These are phyloP conservation scores for Adrianichthys oophorus DNA, from an alignment of 2,797 vertebrate species.

Conservation along the genomic window DNA sequence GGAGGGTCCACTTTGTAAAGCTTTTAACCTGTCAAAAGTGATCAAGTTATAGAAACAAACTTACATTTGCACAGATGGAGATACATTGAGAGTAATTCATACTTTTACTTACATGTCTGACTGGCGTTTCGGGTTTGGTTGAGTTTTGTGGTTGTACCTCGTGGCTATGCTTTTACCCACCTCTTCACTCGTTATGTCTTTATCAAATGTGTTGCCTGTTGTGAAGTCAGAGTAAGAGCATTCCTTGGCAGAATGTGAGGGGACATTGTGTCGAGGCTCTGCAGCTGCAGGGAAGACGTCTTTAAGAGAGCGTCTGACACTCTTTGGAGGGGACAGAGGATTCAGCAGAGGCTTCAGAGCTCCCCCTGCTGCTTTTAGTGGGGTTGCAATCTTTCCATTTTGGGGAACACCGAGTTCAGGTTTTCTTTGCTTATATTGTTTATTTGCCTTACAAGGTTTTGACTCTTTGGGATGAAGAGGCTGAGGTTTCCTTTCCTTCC, in stretches of 20 bases:
- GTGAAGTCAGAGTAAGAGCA: neutral
- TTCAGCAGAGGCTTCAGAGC: conserved; percentile 12
- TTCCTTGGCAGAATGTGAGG: conserved; percentile 15
- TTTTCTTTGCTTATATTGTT: conserved; percentile 11
- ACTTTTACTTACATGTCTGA: conserved; percentile 47
- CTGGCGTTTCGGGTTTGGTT: conserved; percentile 8
- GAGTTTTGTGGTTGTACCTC: neutral
- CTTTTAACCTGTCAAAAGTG: conserved; percentile 34
- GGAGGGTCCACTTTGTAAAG: conserved; percentile 67
- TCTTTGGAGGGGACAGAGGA: conserved; percentile 32
- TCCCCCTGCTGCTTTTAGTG: conserved; percentile 17
- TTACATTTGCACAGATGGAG: neutral
- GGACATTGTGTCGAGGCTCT: conserved; percentile 3
- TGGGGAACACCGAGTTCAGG: conserved; percentile 12
- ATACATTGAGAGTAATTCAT: neutral
- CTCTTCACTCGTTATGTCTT: conserved; percentile 14
- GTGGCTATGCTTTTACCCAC: neutral
- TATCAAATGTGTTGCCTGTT: neutral
- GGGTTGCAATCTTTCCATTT: conserved; percentile 5
- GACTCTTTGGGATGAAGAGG: conserved; percentile 2
- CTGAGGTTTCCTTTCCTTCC: neutral
- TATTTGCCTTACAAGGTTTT: conserved; percentile 14
- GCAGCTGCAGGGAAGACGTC: conserved; percentile 44
- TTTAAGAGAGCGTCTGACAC: conserved; percentile 47
- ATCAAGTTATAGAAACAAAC: neutral